phyloP scores from a whole-genome alignment of 30 jellyfish, hydroid and myxozoan genomes.

The Phacellophora camtschatica region DNA sequence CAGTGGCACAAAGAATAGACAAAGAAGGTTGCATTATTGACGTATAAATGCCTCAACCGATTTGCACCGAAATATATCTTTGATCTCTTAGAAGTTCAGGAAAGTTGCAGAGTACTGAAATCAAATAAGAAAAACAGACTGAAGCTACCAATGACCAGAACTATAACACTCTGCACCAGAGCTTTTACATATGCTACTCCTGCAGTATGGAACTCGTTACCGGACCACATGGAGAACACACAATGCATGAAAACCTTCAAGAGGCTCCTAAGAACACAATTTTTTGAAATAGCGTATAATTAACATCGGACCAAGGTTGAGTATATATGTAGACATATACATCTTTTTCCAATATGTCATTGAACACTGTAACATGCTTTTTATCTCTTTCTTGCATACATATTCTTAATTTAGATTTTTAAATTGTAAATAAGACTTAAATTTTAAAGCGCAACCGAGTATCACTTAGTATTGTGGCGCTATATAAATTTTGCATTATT shows the following conservation, averaged over 20 bases:
- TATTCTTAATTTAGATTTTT: not conserved
- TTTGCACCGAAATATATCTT: not conserved
- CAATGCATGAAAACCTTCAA: not conserved
- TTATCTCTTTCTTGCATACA: not conserved
- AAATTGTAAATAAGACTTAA: not conserved
- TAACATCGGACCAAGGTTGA: no score
- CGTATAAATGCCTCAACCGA: not conserved
- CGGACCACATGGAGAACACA: not conserved
- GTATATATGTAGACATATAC: no score
- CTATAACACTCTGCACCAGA: not conserved
- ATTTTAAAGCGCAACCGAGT: no score
- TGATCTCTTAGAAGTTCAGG: not conserved
- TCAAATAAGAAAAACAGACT: no score
- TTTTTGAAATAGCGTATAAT: not conserved
- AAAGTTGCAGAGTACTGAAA: no score
- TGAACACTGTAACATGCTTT: not conserved
- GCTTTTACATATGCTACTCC: not conserved
- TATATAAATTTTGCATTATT: no score
- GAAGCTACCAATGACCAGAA: not conserved
- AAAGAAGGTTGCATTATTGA: not conserved
- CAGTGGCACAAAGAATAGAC: constrained; percentile 17
- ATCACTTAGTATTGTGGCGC: no score
- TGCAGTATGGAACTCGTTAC: not conserved
- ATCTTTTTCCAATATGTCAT: no score
- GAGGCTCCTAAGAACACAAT: constrained; percentile 7